Conservation (phyloP, 2,888 invertebrate species). For the Nephrotoma appendiculata region DNA sequence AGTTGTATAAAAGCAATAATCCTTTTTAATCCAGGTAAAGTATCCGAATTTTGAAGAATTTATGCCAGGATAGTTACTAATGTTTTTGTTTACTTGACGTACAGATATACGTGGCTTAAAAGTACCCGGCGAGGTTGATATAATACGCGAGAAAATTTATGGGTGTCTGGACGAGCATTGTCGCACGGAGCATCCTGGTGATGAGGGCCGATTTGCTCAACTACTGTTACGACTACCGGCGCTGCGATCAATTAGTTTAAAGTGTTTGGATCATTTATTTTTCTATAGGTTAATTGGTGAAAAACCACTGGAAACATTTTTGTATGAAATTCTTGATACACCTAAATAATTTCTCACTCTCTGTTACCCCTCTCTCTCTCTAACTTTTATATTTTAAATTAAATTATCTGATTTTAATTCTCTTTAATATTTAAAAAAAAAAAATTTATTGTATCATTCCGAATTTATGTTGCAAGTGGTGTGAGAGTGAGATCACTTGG, state of each 20-base stretch:
- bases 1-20: conserved; percentile 90
- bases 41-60: not conserved
- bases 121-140: conserved; percentile 65
- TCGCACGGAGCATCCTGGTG: conserved; percentile 70
- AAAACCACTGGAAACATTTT: conserved; percentile 68
- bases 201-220: conserved; percentile 92
- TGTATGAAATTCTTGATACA: conserved; percentile 67
- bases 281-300: conserved; percentile 87
- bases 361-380: not conserved
- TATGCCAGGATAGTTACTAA: not conserved
- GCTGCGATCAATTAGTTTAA: conserved; percentile 79
- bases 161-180: conserved; percentile 93
- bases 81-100: conserved; percentile 16
- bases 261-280: conserved; percentile 89
- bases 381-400: not conserved
- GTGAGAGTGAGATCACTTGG: not conserved
- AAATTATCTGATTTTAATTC: not conserved
- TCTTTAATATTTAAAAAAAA: not conserved
- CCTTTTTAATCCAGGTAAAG: conserved; percentile 80
- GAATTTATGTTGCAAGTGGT: not conserved
- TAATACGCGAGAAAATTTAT: conserved; percentile 85
- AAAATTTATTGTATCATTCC: not conserved
- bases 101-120: conserved; percentile 79
- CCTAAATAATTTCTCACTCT: conserved; percentile 16
- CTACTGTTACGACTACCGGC: conserved; percentile 78